Base-by-base conservation (phyloP, 2,113 vertebrate genomes). In the Anas platyrhynchos region DNA sequence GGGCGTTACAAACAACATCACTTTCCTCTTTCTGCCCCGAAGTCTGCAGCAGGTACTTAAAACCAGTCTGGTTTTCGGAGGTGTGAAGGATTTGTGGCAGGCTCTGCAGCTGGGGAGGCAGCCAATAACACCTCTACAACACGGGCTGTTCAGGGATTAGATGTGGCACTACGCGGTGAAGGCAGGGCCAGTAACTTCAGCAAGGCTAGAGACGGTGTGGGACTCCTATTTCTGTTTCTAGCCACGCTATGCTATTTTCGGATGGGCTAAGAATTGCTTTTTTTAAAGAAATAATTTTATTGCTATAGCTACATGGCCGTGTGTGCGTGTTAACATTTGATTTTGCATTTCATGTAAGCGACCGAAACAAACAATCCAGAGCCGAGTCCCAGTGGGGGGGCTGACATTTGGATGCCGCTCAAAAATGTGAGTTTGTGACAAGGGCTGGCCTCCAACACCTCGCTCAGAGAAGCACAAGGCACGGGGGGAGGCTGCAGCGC, bases 401-500 rank as follows among this genome's bases (percentile, higher is more conserved):
- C 31, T 89, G 81, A 75, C 69, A 82, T 91, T 89, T 94, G 80
- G 88, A 68, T 88, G 46, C 0, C 0, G 76, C 78, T 83, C 48
- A 76, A 85, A 85, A 89, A 73, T 63, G 34, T 1, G 11, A 0
- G 0, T 2, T 43, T 76, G 73, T 48, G 79, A 48, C 1, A 9
- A 75, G 75, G 22, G 50, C 16, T 46, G 36, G 68, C 18, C 36
- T 77, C 54, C 34, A 56, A 2, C 55, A 46, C 34, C 32, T 68
- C 0, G 0, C 46, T 36, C 27, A 22, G 80, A 69, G 3, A 44
- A 69, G 71, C 72, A 62, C 63, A 34, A 61, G 72, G 77, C 1
- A 5, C 0, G 1, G 23, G 3, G 22, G 1, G 52, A 10, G 38
- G 13, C 41, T 73, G 31, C 50, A 55, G 52, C 22, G 27, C 9